Evolutionary conservation across 2,113 vertebrate genomes (phyloP).

Genomic region (Anguilla rostrata): DNA sequence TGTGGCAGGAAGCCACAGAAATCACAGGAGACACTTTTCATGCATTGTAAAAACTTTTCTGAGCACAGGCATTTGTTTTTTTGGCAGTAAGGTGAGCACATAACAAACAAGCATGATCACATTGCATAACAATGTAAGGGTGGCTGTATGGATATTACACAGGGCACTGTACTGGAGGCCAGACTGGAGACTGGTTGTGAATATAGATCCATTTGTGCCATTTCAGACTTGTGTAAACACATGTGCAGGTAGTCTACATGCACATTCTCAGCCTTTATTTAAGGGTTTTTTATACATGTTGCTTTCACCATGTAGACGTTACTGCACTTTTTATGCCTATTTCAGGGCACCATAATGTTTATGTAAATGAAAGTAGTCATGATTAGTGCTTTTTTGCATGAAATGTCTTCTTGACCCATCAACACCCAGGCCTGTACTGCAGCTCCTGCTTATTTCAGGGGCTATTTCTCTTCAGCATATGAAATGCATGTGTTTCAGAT

Average conservation of each 20-base stretch:
- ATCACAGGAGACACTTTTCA: neutral
- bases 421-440: too few relatives aligned
- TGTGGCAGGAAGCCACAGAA: slow-evolving; percentile 6
- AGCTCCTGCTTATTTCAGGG: too few relatives aligned
- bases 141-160: neutral
- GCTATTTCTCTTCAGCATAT: too few relatives aligned
- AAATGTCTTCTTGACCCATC: too few relatives aligned
- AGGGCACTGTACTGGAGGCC: neutral
- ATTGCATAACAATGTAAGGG: neutral
- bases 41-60: neutral
- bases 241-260: neutral
- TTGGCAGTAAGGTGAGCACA: neutral
- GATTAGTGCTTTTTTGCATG: too few relatives aligned
- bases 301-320: too few relatives aligned
- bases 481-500: too few relatives aligned
- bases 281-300: too few relatives aligned
- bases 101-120: neutral
- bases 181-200: neutral
- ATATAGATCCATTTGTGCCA: neutral
- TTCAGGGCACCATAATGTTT: too few relatives aligned
- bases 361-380: too few relatives aligned
- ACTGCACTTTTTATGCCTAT: too few relatives aligned
- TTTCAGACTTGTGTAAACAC: neutral
- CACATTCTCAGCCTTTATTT: too few relatives aligned
- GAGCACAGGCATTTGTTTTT: neutral